Conservation (phyloP, 2,113 vertebrate species). For the Alethe castanea region DNA sequence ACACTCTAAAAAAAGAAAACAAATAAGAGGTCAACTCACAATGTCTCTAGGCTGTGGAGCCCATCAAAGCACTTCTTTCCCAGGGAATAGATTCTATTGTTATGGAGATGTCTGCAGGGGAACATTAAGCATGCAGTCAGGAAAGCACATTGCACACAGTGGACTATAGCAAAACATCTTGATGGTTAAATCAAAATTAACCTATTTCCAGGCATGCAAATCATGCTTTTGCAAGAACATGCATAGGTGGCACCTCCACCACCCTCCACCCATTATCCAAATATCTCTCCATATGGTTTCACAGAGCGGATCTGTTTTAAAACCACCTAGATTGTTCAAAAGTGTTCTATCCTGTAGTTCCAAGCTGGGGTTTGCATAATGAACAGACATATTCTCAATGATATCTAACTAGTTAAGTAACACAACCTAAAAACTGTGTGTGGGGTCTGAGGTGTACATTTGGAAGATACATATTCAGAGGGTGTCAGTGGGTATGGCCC, state of each 20-base stretch:
- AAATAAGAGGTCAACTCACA: conserved; percentile 87
- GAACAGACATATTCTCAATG: background rate
- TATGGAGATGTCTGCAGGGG: conserved; percentile 85
- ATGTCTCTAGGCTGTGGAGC: conserved; percentile 84
- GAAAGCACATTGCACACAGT: conserved; percentile 43
- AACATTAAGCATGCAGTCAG: conserved; percentile 68
- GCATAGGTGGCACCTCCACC: background rate
- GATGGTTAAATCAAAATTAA: conserved; percentile 60
- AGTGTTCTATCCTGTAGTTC: background rate
- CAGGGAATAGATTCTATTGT: conserved; percentile 86
- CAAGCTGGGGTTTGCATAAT: background rate
- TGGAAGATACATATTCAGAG: background rate
- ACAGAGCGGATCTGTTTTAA: background rate
- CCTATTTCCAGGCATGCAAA: conserved; percentile 25
- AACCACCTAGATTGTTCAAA: background rate
- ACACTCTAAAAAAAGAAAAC: conserved; percentile 70
- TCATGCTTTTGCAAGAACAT: conserved; percentile 22
- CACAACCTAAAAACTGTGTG: background rate
- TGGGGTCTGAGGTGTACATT: background rate
- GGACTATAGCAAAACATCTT: conserved; percentile 46
- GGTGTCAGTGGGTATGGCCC: background rate
- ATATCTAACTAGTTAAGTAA: background rate
- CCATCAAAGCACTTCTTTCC: conserved; percentile 87
- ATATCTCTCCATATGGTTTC: background rate
- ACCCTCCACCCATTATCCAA: background rate